Base-by-base conservation (phyloP, 1,140 invertebrate genomes). In the Drosophila nannoptera region DNA sequence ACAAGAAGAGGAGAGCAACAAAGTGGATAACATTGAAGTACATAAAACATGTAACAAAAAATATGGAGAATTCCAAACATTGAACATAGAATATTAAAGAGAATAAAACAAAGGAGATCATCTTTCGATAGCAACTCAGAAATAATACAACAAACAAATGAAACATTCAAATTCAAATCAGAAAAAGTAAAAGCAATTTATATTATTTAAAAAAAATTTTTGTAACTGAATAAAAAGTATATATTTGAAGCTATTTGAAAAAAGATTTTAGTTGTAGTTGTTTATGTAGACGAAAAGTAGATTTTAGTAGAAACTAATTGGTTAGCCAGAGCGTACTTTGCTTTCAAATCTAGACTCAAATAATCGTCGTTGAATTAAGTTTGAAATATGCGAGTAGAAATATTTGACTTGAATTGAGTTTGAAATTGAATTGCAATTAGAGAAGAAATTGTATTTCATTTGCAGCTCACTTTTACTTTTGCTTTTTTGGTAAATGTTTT, bases 231-330 rank as follows among this genome's bases (percentile, higher is more conserved):
- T 22, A 22, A 38, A 36, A 46, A 9, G n/a, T n/a, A 11, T 46
- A 72, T 50, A 64, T 52, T 75, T 76, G 59, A 80, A 86, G 81
- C 80, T 86, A 76, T 68, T 69, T 81, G 52, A 11, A 75, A 75
- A 75, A 67, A 46, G 7, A 55, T 59, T 73, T 48, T 22, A 22
- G 22, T 22, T 22, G 49, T 67, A 75, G 73, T 53, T 61, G 53
- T 62, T 75, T 66, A 32, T 86, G 69, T 63, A 84, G 73, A 84
- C 64, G 40, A 84, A 84, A 69, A 83, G 63, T 74, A 78, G 65
- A 63, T 78, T 63, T 7, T 83, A 65, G 29, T 53, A 62, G 59
- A 64, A 61, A 75, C 58, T 31, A 22, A 22, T 78, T 58, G 64
- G 56, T 52, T 59, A 77, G 78, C 40, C 73, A 73, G 75, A 75